phyloP scores from a whole-genome alignment of 2,888 invertebrate genomes.

The Zhuqinia jingwanae region DNA sequence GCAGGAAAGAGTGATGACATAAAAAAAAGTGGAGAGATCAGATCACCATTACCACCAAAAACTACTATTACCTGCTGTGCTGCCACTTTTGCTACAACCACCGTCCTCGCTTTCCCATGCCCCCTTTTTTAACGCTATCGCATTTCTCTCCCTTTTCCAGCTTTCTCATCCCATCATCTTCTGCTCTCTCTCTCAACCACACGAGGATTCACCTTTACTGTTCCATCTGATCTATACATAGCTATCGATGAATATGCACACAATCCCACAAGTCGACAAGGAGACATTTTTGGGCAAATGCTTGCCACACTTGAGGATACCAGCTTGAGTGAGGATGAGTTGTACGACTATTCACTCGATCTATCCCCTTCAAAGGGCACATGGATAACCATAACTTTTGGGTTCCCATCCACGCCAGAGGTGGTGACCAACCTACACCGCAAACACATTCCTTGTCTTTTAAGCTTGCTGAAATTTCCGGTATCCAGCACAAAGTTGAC shows the following conservation, averaged over 20 bases:
- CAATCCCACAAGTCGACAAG: too few species aligned
- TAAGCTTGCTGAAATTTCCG: too few species aligned
- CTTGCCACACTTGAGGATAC: too few species aligned
- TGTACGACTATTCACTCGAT: too few species aligned
- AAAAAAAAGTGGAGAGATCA: conserved; percentile 20
- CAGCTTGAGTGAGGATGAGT: too few species aligned
- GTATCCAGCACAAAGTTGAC: too few species aligned
- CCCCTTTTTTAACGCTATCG: conserved; percentile 60
- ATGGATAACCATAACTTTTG: too few species aligned
- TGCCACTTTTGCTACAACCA: not conserved
- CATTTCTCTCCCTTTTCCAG: conserved; percentile 48
- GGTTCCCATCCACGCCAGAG: too few species aligned
- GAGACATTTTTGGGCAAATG: not conserved
- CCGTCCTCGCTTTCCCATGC: not conserved
- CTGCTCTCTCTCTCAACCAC: conserved; percentile 36
- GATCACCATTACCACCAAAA: conserved; percentile 44
- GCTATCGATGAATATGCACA: too few species aligned
- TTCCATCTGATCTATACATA: conserved; percentile 18
- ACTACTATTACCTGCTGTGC: not conserved
- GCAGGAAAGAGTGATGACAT: conserved; percentile 8
- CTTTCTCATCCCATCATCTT: conserved; percentile 67
- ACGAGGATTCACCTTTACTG: conserved; percentile 61
- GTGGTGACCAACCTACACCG: too few species aligned
- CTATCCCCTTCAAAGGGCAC: too few species aligned
- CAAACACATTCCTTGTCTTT: too few species aligned